Percentiles rank a stretch among this genome's conserved stretches.
Conservation (phyloP, 2,888 invertebrate species). For the Trissoscelio sp. region DNA sequence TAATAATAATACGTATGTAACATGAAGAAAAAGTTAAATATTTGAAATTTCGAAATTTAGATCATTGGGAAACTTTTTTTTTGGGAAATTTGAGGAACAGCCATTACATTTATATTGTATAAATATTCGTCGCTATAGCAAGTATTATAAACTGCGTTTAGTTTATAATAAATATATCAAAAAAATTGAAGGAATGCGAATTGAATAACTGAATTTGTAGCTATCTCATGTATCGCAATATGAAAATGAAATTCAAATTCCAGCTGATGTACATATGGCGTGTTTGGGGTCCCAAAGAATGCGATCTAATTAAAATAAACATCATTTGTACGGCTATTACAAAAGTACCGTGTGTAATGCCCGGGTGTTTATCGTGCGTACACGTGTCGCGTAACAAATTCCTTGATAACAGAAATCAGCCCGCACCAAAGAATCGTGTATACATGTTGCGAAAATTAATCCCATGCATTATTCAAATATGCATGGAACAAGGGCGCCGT, state of each 20-base stretch:
- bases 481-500: constrained; percentile 35
- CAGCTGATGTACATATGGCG: constrained; percentile 28
- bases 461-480: constrained; percentile 64
- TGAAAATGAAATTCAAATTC: constrained; percentile 27
- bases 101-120: no score
- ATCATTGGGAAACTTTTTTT: no score
- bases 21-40: no score
- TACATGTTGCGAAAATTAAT: constrained; percentile 61
- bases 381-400: constrained; percentile 52
- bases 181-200: no score
- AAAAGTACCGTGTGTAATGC: constrained; percentile 40
- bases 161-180: no score
- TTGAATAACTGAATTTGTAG: no score
- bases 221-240: no score
- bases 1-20: no score
- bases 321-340: constrained; percentile 34
- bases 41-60: no score
- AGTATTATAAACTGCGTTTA: no score
- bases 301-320: constrained; percentile 42
- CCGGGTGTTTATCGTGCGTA: constrained; percentile 25
- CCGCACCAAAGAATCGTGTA: constrained; percentile 52
- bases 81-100: no score
- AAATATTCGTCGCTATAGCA: no score
- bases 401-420: constrained; percentile 55
- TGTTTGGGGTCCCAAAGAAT: constrained; percentile 20